Percentiles rank a stretch among this genome's conserved stretches.
Evolutionary conservation across 1,140 invertebrate genomes (phyloP).

Genomic region (Hylaeus anthracinus): DNA sequence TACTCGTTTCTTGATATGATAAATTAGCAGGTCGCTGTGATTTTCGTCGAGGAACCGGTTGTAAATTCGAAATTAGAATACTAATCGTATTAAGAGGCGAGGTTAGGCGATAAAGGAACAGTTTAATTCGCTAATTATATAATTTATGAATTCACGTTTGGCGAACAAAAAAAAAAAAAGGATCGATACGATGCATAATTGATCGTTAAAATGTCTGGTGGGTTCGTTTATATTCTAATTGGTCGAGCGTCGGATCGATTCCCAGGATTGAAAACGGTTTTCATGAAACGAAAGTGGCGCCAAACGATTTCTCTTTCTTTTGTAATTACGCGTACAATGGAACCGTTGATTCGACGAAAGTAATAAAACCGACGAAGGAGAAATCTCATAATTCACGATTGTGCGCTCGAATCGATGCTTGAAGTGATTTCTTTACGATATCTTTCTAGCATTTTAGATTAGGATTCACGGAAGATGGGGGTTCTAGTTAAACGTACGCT

Average conservation of each 20-base stretch:
- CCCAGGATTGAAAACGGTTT: neutral
- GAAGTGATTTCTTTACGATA: neutral
- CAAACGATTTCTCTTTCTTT: neutral
- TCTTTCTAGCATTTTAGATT: neutral
- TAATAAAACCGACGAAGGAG: no score
- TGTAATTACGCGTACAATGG: neutral
- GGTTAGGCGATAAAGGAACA: no score
- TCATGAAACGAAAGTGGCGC: neutral
- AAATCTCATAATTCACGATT: no score
- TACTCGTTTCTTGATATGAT: neutral
- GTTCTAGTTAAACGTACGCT: constrained; percentile 39
- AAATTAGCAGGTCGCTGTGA: neutral
- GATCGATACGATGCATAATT: no score
- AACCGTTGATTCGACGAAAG: neutral
- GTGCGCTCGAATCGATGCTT: neutral
- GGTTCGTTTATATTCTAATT: no score
- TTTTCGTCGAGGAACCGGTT: neutral
- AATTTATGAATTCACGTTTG: no score
- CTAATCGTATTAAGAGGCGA: no score
- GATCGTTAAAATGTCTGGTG: no score
- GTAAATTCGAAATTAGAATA: no score
- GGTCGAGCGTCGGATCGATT: no score
- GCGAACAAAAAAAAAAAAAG: no score
- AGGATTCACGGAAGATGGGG: constrained; percentile 21
- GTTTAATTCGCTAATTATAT: no score